These are phyloP conservation scores for Andrena chrysosceles DNA, from an alignment of 2,888 invertebrate genomes.

Conservation along the genomic window DNA sequence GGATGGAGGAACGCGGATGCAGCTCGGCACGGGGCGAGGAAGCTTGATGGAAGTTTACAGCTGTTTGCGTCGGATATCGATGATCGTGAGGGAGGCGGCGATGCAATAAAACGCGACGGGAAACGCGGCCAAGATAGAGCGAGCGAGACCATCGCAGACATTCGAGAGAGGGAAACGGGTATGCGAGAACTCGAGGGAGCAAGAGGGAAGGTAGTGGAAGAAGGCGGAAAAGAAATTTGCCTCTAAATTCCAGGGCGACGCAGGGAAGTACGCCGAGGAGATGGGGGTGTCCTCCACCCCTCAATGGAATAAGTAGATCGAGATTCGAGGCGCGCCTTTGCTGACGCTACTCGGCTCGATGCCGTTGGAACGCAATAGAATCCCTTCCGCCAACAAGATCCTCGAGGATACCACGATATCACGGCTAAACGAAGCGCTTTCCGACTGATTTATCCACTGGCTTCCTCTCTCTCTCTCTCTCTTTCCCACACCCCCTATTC, in stretches of 20 bases:
- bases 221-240: conserved; percentile 72
- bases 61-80: conserved; percentile 79
- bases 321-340: conserved; percentile 72
- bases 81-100: conserved; percentile 71
- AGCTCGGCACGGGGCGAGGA: conserved; percentile 43
- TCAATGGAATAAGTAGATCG: conserved; percentile 72
- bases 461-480: conserved; percentile 32
- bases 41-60: conserved; percentile 76
- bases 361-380: conserved; percentile 74
- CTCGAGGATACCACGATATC: conserved; percentile 74
- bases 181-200: conserved; percentile 19
- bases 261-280: conserved; percentile 45
- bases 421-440: conserved; percentile 75
- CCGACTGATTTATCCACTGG: conserved; percentile 73
- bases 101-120: conserved; percentile 72
- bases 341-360: conserved; percentile 72
- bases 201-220: conserved; percentile 17
- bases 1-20: conserved; percentile 48
- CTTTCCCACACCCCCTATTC: conserved; percentile 16
- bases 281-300: conserved; percentile 54
- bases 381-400: conserved; percentile 72
- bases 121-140: conserved; percentile 47
- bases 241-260: conserved; percentile 71
- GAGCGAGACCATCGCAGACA: conserved; percentile 33
- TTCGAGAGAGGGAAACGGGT: conserved; percentile 13